These are phyloP conservation scores for Leptopilina boulardi DNA, from an alignment of 1,140 invertebrate species.

Conservation along the genomic window DNA sequence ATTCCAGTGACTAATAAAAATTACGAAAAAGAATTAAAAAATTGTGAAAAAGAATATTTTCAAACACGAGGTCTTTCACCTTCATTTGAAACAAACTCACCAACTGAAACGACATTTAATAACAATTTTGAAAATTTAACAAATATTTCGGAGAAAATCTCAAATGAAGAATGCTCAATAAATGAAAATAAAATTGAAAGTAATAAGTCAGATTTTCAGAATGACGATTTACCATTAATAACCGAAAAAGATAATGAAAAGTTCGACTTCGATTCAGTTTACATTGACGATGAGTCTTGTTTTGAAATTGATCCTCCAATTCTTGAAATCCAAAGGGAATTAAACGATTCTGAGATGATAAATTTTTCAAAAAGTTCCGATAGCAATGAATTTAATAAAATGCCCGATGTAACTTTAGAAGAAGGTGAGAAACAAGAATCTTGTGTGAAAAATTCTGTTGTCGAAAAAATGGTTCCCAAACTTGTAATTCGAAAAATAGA, in stretches of 20 bases:
- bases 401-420: slow-evolving; percentile 10
- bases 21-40: not conserved
- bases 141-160: not conserved
- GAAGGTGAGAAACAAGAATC: not conserved
- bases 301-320: slow-evolving; percentile 46
- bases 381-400: slow-evolving; percentile 40
- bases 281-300: slow-evolving; percentile 37
- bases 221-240: not conserved
- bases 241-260: not conserved
- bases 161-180: not conserved
- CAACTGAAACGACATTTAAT: not conserved
- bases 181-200: slow-evolving; percentile 25
- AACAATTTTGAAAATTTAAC: not conserved
- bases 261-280: not conserved
- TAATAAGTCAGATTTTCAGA: not conserved
- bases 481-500: slow-evolving; percentile 69
- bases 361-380: slow-evolving; percentile 17
- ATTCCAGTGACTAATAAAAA: slow-evolving; percentile 1
- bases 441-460: not conserved
- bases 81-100: not conserved
- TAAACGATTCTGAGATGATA: not conserved
- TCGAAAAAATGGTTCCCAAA: slow-evolving; percentile 63
- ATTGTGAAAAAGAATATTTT: slow-evolving; percentile 5
- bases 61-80: slow-evolving; percentile 7
- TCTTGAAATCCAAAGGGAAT: slow-evolving; percentile 34